These are phyloP conservation scores for Lutra lutra DNA, from an alignment of 2,797 vertebrate genomes.

Conservation along the genomic window DNA sequence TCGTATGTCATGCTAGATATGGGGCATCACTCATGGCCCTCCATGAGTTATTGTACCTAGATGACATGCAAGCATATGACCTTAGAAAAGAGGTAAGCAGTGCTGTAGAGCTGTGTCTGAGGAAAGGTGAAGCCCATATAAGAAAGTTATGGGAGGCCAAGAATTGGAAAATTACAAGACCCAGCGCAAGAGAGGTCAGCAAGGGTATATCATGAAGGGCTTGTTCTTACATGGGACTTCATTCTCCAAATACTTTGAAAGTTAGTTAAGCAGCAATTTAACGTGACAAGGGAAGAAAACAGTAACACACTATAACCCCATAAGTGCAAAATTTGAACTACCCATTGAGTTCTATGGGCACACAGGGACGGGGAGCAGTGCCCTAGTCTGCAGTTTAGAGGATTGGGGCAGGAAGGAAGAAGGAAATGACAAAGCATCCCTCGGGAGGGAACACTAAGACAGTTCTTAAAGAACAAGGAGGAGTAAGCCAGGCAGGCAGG, in stretches of 20 bases:
- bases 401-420: not conserved
- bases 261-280: not conserved
- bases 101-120: not conserved
- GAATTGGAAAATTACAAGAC: not conserved
- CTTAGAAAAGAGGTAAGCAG: not conserved
- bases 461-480: not conserved
- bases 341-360: not conserved
- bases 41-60: not conserved
- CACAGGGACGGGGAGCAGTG: fast-evolving
- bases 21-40: not conserved
- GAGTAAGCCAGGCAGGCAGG: not conserved
- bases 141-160: not conserved
- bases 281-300: not conserved
- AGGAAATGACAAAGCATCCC: not conserved
- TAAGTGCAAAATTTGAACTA: not conserved
- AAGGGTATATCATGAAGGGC: not conserved
- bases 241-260: not conserved
- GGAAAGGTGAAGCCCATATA: not conserved
- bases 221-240: not conserved
- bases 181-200: not conserved
- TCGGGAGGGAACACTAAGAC: not conserved
- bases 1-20: not conserved
- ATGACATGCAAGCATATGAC: not conserved
- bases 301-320: fast-evolving
- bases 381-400: not conserved